These are phyloP conservation scores for Brachycybe producta DNA, from an alignment of 2,888 invertebrate species.

Conservation along the genomic window DNA sequence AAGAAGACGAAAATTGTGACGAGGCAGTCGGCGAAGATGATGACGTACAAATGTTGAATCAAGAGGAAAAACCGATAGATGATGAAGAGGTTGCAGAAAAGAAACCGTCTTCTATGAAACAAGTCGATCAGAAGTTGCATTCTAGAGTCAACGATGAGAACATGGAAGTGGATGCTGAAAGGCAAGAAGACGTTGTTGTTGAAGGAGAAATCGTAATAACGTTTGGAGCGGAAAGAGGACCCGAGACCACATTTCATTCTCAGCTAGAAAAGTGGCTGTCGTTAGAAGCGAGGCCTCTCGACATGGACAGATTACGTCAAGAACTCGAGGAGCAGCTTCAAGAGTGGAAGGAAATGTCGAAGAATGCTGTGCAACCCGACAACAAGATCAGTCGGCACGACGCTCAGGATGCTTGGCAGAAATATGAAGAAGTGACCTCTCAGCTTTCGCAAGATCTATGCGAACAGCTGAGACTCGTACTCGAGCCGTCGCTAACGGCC, in stretches of 20 bases:
- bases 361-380: neutral
- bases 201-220: conserved; percentile 65
- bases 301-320: conserved; percentile 37
- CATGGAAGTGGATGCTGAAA: neutral
- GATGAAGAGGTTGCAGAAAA: conserved; percentile 48
- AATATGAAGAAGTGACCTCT: conserved; percentile 33
- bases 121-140: neutral
- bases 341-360: conserved; percentile 37
- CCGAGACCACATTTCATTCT: conserved; percentile 66
- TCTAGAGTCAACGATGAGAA: too few species aligned
- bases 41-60: conserved; percentile 36
- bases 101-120: conserved; percentile 5
- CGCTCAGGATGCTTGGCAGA: conserved; percentile 30
- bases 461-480: conserved; percentile 80
- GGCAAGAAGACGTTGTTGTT: conserved; percentile 28
- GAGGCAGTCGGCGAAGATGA: conserved; percentile 33
- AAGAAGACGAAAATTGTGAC: conserved; percentile 40
- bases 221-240: conserved; percentile 48
- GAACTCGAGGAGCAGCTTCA: conserved; percentile 42
- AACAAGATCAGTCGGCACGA: neutral
- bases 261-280: conserved; percentile 30
- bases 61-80: conserved; percentile 38
- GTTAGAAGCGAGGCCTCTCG: conserved; percentile 27
- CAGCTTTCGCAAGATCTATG: conserved; percentile 68
- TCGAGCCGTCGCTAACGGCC: conserved; percentile 90